Evolutionary conservation across 2,888 invertebrate species (phyloP), one percentile per base, ranked within the genome.

Genomic region (Epinotia ramella): DNA sequence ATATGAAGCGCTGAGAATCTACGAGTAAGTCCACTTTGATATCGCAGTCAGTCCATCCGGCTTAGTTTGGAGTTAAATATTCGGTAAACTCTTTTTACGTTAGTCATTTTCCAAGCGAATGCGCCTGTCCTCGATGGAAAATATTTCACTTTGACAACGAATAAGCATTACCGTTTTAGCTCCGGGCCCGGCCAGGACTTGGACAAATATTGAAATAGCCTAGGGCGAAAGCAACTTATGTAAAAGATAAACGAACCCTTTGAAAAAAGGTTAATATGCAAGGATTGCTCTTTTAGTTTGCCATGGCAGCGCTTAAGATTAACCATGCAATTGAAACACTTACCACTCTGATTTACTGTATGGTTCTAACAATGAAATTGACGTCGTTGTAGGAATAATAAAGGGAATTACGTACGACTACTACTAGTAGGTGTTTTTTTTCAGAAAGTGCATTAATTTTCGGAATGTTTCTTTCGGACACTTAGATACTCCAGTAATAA

Each of bases 21-120:
- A 60, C 44, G 44, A 40, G 16, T 40, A 53, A 40, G 16, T 40
- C 44, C 59, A 60, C 24, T 70, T 71, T 33, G 40, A 40, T 65
- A 40, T 75, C 60, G 33, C 33, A 56, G n/a, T 59, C 40, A 64
- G 53, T 28, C 24, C 24, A 33, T 12, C 9, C 64, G 24, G 65
- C 70, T 70, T 65, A 65, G 40, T 70, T 60, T 59, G 5, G 40
- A 65, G 56, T 67, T 72, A 72, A 60, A 71, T 71, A 75, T 71
- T 62, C 20, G 33, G 11, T 56, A 40, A 66, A 46, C 56, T 67
- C 62, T 62, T 71, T 80, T 80, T 80, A 79, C 79, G 79, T 75
- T 79, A 78, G 80, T 80, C 79, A 82, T 84, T 85, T 85, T 83
- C 82, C 83, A 71, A 78, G 65, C 73, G 80, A 83, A 78, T 79